Evolutionary conservation across 2,888 invertebrate genomes (phyloP).

Genomic region (Leptothorax acervorum): DNA sequence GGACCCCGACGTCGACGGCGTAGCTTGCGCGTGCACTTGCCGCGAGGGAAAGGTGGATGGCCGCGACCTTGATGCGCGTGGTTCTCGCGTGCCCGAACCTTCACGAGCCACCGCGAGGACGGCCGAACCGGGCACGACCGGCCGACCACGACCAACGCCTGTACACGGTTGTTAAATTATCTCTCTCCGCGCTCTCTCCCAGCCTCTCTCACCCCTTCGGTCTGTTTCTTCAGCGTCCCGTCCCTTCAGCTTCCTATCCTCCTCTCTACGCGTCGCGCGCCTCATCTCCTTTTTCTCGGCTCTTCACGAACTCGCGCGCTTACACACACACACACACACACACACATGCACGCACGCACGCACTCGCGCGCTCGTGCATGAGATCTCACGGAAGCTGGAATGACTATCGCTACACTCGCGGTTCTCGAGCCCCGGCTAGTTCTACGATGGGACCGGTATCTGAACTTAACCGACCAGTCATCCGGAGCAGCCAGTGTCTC

Average conservation of each 20-base stretch:
- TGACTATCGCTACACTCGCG: conserved; percentile 67
- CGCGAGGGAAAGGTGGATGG: conserved; percentile 80
- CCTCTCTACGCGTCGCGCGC: conserved; percentile 36
- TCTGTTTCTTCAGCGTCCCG: conserved; percentile 17
- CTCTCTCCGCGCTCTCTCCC: conserved; percentile 64
- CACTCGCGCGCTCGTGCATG: conserved; percentile 56
- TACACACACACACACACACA: neutral
- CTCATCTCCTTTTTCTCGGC: conserved; percentile 52
- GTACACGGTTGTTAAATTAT: conserved; percentile 51
- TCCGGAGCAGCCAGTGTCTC: conserved; percentile 76
- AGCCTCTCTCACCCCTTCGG: neutral
- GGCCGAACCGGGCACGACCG: conserved; percentile 68
- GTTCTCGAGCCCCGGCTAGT: conserved; percentile 68
- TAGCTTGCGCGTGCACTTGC: conserved; percentile 78
- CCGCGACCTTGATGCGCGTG: conserved; percentile 84
- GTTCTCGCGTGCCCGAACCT: conserved; percentile 83
- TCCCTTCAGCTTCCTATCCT: conserved; percentile 26
- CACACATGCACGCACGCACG: neutral
- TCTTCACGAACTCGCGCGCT: conserved; percentile 40
- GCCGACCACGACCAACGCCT: conserved; percentile 46
- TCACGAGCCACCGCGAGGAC: conserved; percentile 70
- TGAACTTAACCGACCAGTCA: conserved; percentile 78
- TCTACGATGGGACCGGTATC: conserved; percentile 81
- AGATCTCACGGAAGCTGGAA: conserved; percentile 78
- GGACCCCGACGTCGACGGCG: conserved; percentile 66